Evolutionary conservation across 2,888 invertebrate genomes (phyloP).

Genomic region (Lasius fuliginosus): DNA sequence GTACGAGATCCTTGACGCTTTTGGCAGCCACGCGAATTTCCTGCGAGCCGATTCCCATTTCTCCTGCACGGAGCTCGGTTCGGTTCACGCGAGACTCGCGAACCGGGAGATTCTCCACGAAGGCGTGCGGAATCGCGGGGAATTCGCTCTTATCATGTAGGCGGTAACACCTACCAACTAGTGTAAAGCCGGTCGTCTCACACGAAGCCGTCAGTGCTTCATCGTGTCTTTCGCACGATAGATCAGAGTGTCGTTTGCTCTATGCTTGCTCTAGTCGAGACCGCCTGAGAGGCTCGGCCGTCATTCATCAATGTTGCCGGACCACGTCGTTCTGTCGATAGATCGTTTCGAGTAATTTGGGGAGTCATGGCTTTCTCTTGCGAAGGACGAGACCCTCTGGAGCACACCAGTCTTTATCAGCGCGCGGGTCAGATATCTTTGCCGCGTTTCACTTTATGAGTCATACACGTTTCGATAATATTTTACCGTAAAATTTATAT

Average conservation of each 20-base stretch:
- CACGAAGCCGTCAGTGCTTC: slow-evolving; percentile 61
- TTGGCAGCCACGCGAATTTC: slow-evolving; percentile 71
- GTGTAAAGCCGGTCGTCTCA: slow-evolving; percentile 50
- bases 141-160: slow-evolving; percentile 67
- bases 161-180: slow-evolving; percentile 70
- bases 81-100: slow-evolving; percentile 76
- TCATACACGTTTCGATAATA: slow-evolving; percentile 2
- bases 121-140: slow-evolving; percentile 71
- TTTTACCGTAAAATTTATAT: neutral
- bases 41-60: slow-evolving; percentile 55
- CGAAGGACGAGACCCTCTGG: slow-evolving; percentile 84
- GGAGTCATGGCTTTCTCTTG: slow-evolving; percentile 74
- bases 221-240: slow-evolving; percentile 59
- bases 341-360: slow-evolving; percentile 21
- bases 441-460: neutral
- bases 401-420: slow-evolving; percentile 85
- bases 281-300: slow-evolving; percentile 19
- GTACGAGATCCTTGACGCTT: slow-evolving; percentile 64
- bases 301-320: neutral
- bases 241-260: slow-evolving; percentile 41
- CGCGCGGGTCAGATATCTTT: slow-evolving; percentile 80
- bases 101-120: slow-evolving; percentile 70
- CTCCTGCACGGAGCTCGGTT: slow-evolving; percentile 52
- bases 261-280: neutral
- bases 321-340: slow-evolving; percentile 11